Evolutionary conservation across 2,797 vertebrate genomes (phyloP).

Genomic region (Protosalanx chinensis): DNA sequence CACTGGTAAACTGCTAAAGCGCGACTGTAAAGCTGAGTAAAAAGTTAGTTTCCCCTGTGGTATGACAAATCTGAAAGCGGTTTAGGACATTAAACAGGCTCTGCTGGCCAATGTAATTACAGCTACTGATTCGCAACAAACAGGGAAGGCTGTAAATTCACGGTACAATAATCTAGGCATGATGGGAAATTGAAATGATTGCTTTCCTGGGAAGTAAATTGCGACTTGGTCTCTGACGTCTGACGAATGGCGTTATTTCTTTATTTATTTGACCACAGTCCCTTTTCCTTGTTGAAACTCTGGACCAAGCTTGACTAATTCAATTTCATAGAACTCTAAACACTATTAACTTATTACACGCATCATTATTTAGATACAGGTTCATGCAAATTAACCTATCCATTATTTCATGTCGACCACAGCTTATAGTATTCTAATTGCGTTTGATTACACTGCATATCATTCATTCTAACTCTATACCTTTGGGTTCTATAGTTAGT

Average conservation of each 20-base stretch:
- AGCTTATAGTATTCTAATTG: too few relatives aligned
- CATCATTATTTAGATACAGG: too few relatives aligned
- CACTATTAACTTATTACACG: too few relatives aligned
- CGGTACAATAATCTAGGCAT: slow-evolving; percentile 26
- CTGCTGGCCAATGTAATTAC: slow-evolving; percentile 42
- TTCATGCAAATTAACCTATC: too few relatives aligned
- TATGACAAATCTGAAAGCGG: slow-evolving; percentile 25
- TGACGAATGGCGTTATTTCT: slow-evolving; percentile 2
- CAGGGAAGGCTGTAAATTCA: slow-evolving; percentile 18
- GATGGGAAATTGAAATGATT: slow-evolving; percentile 14
- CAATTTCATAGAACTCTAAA: too few relatives aligned
- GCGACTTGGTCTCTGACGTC: background rate
- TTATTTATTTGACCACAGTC: background rate
- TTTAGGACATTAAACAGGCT: slow-evolving; percentile 37
- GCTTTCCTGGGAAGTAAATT: slow-evolving; percentile 11
- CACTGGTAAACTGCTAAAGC: slow-evolving; percentile 23
- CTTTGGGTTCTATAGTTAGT: too few relatives aligned
- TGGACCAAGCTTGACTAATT: too few relatives aligned
- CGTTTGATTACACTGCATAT: too few relatives aligned
- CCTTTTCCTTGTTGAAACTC: background rate
- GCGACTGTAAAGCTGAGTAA: slow-evolving; percentile 19
- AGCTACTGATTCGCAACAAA: slow-evolving; percentile 38
- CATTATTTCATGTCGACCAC: too few relatives aligned
- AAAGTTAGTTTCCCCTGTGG: slow-evolving; percentile 19
- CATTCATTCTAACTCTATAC: too few relatives aligned